These are phyloP conservation scores for Cryptotermes secundus DNA, from an alignment of 1,140 invertebrate genomes.

Conservation along the genomic window DNA sequence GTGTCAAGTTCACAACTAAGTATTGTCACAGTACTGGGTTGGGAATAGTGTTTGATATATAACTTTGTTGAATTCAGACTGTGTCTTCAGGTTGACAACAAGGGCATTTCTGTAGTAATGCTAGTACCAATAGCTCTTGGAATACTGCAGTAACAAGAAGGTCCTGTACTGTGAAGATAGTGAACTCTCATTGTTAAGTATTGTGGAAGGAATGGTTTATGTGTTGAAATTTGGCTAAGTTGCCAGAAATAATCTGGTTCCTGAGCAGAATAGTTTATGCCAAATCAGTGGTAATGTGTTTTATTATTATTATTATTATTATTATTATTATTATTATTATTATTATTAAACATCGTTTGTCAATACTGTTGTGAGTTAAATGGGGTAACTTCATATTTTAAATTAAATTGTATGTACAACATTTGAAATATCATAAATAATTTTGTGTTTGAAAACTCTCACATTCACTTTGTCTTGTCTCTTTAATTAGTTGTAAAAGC, in stretches of 20 bases:
- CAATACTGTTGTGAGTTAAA: neutral
- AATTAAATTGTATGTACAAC: neutral
- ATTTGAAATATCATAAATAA: neutral
- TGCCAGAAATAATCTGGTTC: neutral
- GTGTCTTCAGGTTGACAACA: neutral
- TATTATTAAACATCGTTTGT: neutral
- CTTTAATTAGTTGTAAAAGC: neutral
- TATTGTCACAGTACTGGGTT: neutral
- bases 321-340: constrained; percentile 10
- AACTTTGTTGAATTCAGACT: neutral
- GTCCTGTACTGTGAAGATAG: neutral
- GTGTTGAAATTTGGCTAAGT: neutral
- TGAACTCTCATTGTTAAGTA: neutral
- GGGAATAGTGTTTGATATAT: neutral
- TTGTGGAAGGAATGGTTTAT: neutral
- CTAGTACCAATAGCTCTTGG: neutral
- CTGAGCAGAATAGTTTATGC: neutral
- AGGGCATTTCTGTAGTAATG: neutral
- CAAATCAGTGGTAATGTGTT: neutral
- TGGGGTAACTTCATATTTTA: neutral
- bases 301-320: neutral
- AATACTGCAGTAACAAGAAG: neutral
- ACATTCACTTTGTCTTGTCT: neutral
- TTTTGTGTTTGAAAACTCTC: neutral
- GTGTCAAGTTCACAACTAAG: neutral